Percentiles rank a stretch among this genome's conserved stretches.
Conservation (phyloP, 1,140 invertebrate genomes). For the Xylocopa sonorina region DNA sequence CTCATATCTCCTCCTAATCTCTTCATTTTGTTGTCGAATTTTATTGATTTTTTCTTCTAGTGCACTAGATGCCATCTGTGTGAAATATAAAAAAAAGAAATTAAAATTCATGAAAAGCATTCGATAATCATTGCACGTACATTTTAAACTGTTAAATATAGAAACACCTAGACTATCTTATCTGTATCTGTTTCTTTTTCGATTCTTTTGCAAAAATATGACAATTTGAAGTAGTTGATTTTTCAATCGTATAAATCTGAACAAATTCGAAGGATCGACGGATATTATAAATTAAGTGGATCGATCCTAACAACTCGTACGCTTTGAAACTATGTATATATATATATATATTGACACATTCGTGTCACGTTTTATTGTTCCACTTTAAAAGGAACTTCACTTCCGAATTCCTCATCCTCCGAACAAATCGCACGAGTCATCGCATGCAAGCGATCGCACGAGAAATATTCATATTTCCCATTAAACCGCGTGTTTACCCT, state of each 20-base stretch:
- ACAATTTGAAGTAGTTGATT: not conserved
- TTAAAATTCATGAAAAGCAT: not conserved
- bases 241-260: too few relatives aligned
- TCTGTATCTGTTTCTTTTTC: too few relatives aligned
- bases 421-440: not conserved
- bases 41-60: constrained; percentile 81
- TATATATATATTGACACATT: too few relatives aligned
- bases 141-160: not conserved
- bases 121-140: not conserved
- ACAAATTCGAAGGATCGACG: not conserved
- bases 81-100: constrained; percentile 37
- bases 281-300: not conserved
- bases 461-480: not conserved
- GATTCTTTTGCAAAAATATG: not conserved
- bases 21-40: constrained; percentile 80
- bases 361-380: constrained; percentile 38
- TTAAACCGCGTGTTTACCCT: not conserved
- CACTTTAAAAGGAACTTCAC: constrained; percentile 38
- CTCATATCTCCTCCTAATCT: constrained; percentile 79
- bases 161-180: not conserved
- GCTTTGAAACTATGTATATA: not conserved
- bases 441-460: not conserved
- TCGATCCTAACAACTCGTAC: not conserved
- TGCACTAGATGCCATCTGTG: constrained; percentile 75
- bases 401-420: constrained; percentile 54